Percentiles rank a stretch among this genome's conserved stretches.
These are phyloP conservation scores for Crocidura indochinensis DNA, from an alignment of 2,797 vertebrate genomes.

Conservation along the genomic window DNA sequence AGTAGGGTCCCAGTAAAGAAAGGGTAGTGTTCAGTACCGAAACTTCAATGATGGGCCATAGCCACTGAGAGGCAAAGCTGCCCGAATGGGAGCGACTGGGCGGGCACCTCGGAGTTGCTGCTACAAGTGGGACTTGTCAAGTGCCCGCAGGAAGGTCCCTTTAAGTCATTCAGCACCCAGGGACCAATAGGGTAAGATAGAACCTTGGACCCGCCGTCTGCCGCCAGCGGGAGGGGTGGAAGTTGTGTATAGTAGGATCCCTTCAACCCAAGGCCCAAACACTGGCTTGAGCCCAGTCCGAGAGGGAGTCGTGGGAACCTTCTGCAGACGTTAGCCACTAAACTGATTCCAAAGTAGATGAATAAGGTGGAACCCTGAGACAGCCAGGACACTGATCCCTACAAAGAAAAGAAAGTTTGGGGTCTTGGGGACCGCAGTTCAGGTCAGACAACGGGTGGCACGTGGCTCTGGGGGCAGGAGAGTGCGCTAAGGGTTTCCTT, in stretches of 20 bases:
- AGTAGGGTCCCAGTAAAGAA: conserved; percentile 2
- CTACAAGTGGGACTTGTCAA: conserved; percentile 73
- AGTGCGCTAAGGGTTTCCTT: conserved; percentile 60
- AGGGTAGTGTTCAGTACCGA: conserved; percentile 39
- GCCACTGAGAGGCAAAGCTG: not conserved
- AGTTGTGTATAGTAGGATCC: conserved; percentile 37
- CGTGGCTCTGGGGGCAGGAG: conserved; percentile 74
- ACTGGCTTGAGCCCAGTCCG: not conserved
- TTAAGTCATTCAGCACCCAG: conserved; percentile 28
- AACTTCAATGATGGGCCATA: conserved; percentile 28
- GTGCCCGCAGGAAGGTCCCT: conserved; percentile 3
- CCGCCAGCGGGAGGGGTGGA: not conserved
- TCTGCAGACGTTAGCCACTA: conserved; percentile 69
- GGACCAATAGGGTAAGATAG: not conserved
- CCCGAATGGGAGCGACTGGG: not conserved
- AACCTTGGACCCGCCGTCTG: conserved; percentile 18
- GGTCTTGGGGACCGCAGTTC: conserved; percentile 20
- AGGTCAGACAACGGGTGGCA: conserved; percentile 60
- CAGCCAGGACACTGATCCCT: conserved; percentile 23
- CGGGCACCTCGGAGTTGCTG: conserved; percentile 58
- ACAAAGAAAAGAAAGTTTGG: conserved; percentile 75
- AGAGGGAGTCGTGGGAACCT: not conserved
- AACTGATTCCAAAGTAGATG: conserved; percentile 51
- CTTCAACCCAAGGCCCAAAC: conserved; percentile 59
- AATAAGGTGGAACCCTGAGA: not conserved